phyloP scores from a whole-genome alignment of 2,888 invertebrate species.

The Candidula unifasciata region DNA sequence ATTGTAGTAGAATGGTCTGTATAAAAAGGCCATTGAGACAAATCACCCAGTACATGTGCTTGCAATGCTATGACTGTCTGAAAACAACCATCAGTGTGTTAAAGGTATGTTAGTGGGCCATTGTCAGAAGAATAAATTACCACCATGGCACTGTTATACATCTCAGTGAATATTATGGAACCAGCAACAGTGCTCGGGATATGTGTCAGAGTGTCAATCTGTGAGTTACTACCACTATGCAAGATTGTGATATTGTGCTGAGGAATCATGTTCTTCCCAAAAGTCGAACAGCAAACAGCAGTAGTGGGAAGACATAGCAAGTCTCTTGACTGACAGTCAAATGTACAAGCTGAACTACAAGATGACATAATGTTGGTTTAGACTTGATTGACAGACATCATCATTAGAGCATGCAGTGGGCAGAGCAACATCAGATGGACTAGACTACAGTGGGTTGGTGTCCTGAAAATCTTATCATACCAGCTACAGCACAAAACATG shows the following conservation, averaged over 20 bases:
- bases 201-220: not conserved
- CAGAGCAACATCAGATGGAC: slow-evolving; percentile 4
- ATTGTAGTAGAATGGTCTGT: not conserved
- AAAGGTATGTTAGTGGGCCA: not conserved
- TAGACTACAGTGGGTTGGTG: not conserved
- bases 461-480: too few species aligned
- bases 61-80: not conserved
- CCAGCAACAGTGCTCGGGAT: not conserved
- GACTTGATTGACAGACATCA: not conserved
- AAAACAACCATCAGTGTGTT: not conserved
- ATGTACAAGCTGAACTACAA: too few species aligned
- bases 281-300: not conserved
- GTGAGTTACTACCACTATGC: not conserved
- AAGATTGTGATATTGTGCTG: not conserved
- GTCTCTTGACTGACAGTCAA: slow-evolving; percentile 16
- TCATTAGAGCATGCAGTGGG: not conserved
- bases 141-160: not conserved
- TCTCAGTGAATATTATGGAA: not conserved
- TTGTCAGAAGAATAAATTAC: slow-evolving; percentile 15
- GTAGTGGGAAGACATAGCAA: not conserved
- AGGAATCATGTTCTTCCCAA: not conserved
- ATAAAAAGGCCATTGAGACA: not conserved
- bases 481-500: too few species aligned
- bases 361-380: too few species aligned
- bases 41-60: not conserved